Conservation (phyloP, 2,797 vertebrate species). For the Sebastes steindachneri region DNA sequence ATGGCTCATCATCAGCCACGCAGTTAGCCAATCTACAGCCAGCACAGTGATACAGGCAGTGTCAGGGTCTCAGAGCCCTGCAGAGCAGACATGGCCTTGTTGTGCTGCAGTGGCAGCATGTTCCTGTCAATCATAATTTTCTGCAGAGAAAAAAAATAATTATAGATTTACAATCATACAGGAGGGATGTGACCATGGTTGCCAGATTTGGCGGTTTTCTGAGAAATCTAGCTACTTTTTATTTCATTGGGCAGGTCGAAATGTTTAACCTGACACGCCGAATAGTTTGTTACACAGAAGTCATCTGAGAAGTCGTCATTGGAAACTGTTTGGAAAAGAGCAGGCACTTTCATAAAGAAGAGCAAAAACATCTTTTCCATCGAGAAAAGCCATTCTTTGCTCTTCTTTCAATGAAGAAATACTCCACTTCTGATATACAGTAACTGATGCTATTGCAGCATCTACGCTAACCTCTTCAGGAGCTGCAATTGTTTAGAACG, state of each 20-base stretch:
- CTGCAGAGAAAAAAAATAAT: neutral
- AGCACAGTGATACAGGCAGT: neutral
- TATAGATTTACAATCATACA: neutral
- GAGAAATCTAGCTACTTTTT: neutral
- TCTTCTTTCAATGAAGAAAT: too few relatives aligned
- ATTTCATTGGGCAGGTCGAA: neutral
- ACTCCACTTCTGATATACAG: too few relatives aligned
- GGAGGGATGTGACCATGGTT: neutral
- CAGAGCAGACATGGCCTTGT: neutral
- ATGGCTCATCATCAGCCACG: conserved; percentile 19
- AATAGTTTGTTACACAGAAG: too few relatives aligned
- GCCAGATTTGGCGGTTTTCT: neutral
- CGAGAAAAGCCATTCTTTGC: too few relatives aligned
- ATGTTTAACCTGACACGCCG: neutral
- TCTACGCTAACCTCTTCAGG: too few relatives aligned
- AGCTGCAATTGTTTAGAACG: too few relatives aligned
- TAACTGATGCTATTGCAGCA: too few relatives aligned
- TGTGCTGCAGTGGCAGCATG: conserved; percentile 11
- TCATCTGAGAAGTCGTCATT: too few relatives aligned
- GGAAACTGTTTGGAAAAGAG: too few relatives aligned
- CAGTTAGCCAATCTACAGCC: conserved; percentile 12
- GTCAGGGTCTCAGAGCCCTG: neutral
- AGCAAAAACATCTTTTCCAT: too few relatives aligned
- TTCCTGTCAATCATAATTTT: conserved; percentile 13
- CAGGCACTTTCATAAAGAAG: too few relatives aligned